A percentile compares a stretch with the other conserved stretches of the same genome.
Conservation (phyloP, 2,888 invertebrate genomes). For the Octodonta nipae region DNA sequence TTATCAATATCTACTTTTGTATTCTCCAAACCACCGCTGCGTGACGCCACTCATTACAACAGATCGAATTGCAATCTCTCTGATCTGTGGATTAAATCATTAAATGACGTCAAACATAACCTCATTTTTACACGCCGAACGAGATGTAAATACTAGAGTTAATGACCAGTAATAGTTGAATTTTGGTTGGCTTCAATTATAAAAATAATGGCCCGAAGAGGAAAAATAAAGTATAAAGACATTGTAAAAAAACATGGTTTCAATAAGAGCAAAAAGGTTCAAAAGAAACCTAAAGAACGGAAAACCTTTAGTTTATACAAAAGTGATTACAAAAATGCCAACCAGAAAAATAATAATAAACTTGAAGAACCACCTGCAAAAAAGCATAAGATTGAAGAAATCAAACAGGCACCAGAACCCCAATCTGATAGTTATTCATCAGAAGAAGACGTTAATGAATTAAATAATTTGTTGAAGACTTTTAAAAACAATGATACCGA, state of each 20-base stretch:
- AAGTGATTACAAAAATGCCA: slow-evolving; percentile 13
- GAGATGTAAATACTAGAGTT: too few relatives aligned
- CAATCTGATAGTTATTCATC: slow-evolving; percentile 9
- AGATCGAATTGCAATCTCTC: too few relatives aligned
- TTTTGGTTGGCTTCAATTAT: neutral
- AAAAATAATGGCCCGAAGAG: slow-evolving; percentile 12
- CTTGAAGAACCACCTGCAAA: slow-evolving; percentile 42
- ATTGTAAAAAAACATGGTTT: slow-evolving; percentile 17
- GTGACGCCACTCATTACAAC: too few relatives aligned
- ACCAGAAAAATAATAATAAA: slow-evolving; percentile 15
- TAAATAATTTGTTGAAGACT: slow-evolving; percentile 22
- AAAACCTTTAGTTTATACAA: slow-evolving; percentile 20
- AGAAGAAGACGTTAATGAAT: slow-evolving; percentile 18
- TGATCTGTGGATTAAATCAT: too few relatives aligned
- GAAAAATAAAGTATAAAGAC: slow-evolving; percentile 22
- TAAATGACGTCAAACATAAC: too few relatives aligned
- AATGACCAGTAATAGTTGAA: neutral
- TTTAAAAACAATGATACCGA: slow-evolving; percentile 16
- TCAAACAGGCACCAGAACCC: slow-evolving; percentile 5
- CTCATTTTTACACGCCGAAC: too few relatives aligned
- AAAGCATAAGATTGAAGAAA: slow-evolving; percentile 15
- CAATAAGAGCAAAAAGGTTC: slow-evolving; percentile 11
- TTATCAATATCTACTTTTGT: too few relatives aligned
- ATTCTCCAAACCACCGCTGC: too few relatives aligned
- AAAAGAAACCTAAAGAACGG: slow-evolving; percentile 13